Evolutionary conservation across 1,140 invertebrate genomes (phyloP), one percentile per base, ranked within the genome.

Genomic region (Drosophila sproati): DNA sequence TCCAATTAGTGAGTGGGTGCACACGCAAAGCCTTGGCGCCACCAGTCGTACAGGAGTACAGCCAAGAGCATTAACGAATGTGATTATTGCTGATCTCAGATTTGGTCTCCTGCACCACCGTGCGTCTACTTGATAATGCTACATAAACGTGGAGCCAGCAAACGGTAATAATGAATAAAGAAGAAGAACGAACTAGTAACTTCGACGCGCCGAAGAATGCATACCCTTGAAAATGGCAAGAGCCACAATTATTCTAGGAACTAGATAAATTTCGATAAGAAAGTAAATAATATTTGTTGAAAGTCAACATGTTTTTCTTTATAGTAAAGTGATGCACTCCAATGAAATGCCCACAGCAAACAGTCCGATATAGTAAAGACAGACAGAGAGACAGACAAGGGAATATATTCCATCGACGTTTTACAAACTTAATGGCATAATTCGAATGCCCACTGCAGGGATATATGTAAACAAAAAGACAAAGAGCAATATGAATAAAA

Each of bases 11-110:
- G 12, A 32, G 45, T 50, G 37, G 39, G 57, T 12, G 50, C 20
- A 29, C 55, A 74, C 74, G 69, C 72, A 72, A 67, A 72, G 69
- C 51, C 31, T 29, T 67, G 12, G 10, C 31, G 29, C 37, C 56
- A 10, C 7, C 37, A 35, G 47, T 12, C 29, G 10, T 45, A 60
- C 8, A 7, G 29, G 32, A 50, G 61, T 70, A 35, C 47, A 63
- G 66, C 62, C 80, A 77, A 35, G 29, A 35, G 55, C 12, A 54
- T 43, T 73, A 69, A 66, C 63, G 73, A 81, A 69, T 79, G 63
- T 62, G 60, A 75, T 71, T 77, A 87, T 80, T 89, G 70, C 89
- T 89, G 78, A 63, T 29, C 54, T 66, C 62, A 72, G 54, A 41
- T 54, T 48, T 48, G 39, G 20, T 35, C 50, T 4, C 55, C 32